Base-by-base conservation (phyloP, 2,797 vertebrate species). In the Takifugu rubripes region DNA sequence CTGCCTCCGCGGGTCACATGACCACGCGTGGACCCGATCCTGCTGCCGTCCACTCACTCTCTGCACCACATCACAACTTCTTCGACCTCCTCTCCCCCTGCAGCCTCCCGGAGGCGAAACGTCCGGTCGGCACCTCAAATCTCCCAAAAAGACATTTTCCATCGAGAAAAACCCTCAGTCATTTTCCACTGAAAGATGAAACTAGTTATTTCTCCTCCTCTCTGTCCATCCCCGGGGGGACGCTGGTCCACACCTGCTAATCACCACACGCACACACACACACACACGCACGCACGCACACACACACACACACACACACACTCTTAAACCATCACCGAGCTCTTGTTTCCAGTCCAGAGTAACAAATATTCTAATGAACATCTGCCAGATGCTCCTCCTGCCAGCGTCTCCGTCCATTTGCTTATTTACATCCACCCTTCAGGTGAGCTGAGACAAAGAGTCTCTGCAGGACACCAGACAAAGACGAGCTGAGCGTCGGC, bases 281-380 rank as follows among this genome's bases (percentile, higher is more conserved):
- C 25, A 49, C 25, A 21, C 48, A 49, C 25, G 26, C 48, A 49
- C 48, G 26, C 25, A 17, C 47, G 50, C 49, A 51, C 45, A 56
- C 21, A 36, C 54, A 36, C 61, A 11, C 47, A 47, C 45, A 36
- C 49, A 46, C 55, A 16, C 10, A 26, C 36, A 29, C 49, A 59
- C 63, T 65, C 25, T 16, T 11, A n/a, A 3, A n/a, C 25, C 14
- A 17, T 26, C 48, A 49, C 25, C 14, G 68, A 77, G 52, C 65
- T 66, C 27, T 68, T 66, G 61, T 79, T 80, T 81, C 65, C 74
- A 57, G 81, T 79, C 68, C 68, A 68, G 65, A 64, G 77, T 72
- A 78, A 86, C 81, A 85, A 82, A 89, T 84, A 87, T 83, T 84
- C 62, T 75, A 86, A 86, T 79, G 72, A 87, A 84, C 77, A 87